Evolutionary conservation across 2,888 invertebrate genomes (phyloP).

Genomic region (Nephrotoma guestfalica): DNA sequence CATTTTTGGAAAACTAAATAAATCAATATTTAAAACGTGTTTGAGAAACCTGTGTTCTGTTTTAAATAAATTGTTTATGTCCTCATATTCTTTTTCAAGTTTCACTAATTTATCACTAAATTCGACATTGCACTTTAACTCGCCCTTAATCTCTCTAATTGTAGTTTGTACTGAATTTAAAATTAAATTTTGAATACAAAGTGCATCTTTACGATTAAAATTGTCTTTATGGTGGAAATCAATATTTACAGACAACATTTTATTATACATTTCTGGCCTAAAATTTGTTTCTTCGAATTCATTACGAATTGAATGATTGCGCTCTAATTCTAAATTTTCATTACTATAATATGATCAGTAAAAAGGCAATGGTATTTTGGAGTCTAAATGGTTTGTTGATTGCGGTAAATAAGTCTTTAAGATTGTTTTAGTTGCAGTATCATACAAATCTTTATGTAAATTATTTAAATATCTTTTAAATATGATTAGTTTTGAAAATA

Average conservation of each 20-base stretch:
- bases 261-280: neutral
- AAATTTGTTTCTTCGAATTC: neutral
- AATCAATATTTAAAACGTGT: neutral
- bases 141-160: neutral
- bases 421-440: too few species aligned
- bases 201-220: neutral
- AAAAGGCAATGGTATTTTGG: too few species aligned
- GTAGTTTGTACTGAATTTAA: neutral
- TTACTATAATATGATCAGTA: neutral
- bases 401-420: neutral
- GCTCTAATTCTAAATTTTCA: neutral
- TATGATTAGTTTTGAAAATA: neutral
- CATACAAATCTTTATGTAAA: neutral
- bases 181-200: neutral
- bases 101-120: neutral
- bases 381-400: neutral
- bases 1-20: neutral
- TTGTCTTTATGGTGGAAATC: neutral
- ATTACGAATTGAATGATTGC: too few species aligned
- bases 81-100: neutral
- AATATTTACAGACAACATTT: neutral
- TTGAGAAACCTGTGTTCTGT: neutral
- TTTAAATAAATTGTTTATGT: neutral
- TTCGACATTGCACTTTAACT: neutral
- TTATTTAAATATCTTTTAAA: neutral